Evolutionary conservation across 1,140 invertebrate species (phyloP).

Genomic region (Wasmannia auropunctata): DNA sequence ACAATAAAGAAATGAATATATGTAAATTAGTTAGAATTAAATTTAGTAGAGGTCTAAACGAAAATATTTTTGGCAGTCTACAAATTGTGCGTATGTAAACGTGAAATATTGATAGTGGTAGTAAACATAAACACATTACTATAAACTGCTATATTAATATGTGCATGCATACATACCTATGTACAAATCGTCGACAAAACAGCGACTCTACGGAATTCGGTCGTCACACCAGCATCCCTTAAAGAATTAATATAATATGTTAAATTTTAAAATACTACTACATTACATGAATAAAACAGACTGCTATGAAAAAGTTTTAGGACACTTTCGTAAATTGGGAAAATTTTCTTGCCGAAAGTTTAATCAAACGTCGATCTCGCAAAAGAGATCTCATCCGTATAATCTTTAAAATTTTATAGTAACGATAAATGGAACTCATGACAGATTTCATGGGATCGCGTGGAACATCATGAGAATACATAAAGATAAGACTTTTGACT

Average conservation of each 20-base stretch:
- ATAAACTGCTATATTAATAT: no score
- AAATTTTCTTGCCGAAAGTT: constrained; percentile 8
- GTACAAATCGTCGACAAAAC: no score
- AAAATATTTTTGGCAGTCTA: no score
- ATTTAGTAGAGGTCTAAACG: no score
- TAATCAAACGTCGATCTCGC: not conserved
- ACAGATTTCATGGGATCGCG: not conserved
- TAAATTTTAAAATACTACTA: not conserved
- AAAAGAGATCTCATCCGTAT: not conserved
- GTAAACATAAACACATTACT: no score
- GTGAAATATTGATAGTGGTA: no score
- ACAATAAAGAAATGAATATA: no score
- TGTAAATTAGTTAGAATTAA: no score
- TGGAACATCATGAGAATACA: not conserved
- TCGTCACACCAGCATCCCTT: no score
- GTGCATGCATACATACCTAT: no score
- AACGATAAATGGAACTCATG: not conserved
- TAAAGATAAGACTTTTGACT: not conserved
- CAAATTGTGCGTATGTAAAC: no score
- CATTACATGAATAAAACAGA: not conserved
- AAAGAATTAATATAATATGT: not conserved
- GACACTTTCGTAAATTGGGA: not conserved
- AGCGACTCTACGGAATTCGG: no score
- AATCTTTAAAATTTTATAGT: constrained; percentile 24
- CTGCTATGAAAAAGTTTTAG: not conserved